Evolutionary conservation across 2,113 vertebrate genomes (phyloP).

Genomic region (Clarias macrocephalus): DNA sequence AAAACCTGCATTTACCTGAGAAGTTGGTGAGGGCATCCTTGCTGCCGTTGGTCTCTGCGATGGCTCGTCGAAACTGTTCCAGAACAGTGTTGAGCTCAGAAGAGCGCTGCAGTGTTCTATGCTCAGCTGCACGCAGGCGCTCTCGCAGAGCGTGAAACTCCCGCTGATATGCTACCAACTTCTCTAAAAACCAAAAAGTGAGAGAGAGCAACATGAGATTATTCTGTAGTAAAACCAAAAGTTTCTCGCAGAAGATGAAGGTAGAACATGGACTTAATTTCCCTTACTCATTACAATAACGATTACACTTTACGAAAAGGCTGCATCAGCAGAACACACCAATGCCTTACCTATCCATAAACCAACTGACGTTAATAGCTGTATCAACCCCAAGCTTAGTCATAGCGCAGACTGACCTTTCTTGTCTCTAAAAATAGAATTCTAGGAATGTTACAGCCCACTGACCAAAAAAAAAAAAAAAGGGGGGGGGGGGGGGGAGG

Average conservation of each 20-base stretch:
- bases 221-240: background rate
- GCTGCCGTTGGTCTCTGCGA: slow-evolving; percentile 90
- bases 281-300: background rate
- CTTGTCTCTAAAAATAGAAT: background rate
- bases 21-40: slow-evolving; percentile 85
- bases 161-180: slow-evolving; percentile 91
- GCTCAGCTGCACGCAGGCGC: slow-evolving; percentile 92
- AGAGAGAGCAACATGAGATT: background rate
- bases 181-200: slow-evolving; percentile 68
- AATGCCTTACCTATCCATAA: background rate
- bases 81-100: slow-evolving; percentile 90
- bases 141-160: slow-evolving; percentile 96
- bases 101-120: slow-evolving; percentile 91
- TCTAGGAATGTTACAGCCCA: slow-evolving; percentile 10
- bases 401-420: background rate
- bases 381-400: too few species aligned
- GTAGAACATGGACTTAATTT: background rate
- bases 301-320: background rate
- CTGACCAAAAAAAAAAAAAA: background rate
- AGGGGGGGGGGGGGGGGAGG: background rate
- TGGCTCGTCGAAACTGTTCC: slow-evolving; percentile 88
- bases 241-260: background rate
- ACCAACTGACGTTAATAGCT: background rate
- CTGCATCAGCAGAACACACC: background rate
- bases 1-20: slow-evolving; percentile 75